Evolutionary conservation across 2,888 invertebrate genomes (phyloP), one percentile per base, ranked within the genome.

Genomic region (Strigamia crassipes): DNA sequence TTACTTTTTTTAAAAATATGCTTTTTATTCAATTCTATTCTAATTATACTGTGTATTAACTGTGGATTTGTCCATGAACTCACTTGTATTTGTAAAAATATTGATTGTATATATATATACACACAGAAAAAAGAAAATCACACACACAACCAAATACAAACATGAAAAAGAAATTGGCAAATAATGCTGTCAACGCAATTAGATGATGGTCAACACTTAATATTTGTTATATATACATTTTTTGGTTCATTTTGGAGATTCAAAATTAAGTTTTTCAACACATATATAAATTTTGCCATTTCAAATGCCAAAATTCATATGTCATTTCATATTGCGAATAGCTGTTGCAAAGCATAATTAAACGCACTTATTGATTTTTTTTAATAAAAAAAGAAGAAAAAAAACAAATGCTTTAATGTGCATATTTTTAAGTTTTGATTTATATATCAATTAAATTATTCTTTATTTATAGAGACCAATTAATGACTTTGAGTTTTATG

Each of bases 21-120:
- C 18, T 13, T 51, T 51, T 51, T 51, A 1, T 51, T 51, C 18
- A 18, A 18, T 51, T 51, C 18, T 51, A 18, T 51, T 66, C 61
- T 61, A 18, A 13, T 61, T 46, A 46, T 46, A 9, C 46, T 66
- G 61, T 66, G 61, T 66, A 15, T 66, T 66, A 21, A n/a, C 61
- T 66, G 61, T 66, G 61, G 23, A 66, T 66, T 66, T 66, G 61
- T 66, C 61, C 61, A 66, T 66, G 61, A 46, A 66, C 61, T 66
- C 61, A 66, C 61, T 66, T 66, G 61, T 66, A 66, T 66, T 66
- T 66, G 61, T 66, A 23, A 23, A 66, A 66, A 66, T 66, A 66
- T 66, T 66, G 61, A 66, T 66, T 66, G 61, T 66, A 66, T 66
- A 27, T 27, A 27, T 27, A 27, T 27, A 27, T 3, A 66, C 61